A percentile compares a stretch with the other conserved stretches of the same genome.
These are phyloP conservation scores for Megalonaias nervosa DNA, from an alignment of 1,140 invertebrate genomes.

Conservation along the genomic window DNA sequence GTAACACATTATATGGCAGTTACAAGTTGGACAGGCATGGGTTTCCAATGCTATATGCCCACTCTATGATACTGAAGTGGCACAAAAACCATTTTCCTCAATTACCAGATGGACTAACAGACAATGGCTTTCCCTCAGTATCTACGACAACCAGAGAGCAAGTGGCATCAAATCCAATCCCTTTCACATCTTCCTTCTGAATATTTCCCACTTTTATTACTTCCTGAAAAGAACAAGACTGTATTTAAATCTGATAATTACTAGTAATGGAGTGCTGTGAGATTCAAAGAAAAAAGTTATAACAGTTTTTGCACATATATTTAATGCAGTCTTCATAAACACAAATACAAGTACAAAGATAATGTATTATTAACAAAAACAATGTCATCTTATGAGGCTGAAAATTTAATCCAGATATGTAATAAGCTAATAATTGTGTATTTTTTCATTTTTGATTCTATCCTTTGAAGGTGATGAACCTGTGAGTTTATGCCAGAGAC, in stretches of 20 bases:
- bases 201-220: conserved; percentile 52
- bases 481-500: too few species aligned
- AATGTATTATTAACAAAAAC: too few species aligned
- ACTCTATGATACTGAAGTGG: not conserved
- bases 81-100: conserved; percentile 4
- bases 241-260: not conserved
- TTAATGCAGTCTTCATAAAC: too few species aligned
- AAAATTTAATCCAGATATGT: too few species aligned
- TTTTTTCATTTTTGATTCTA: too few species aligned
- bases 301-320: too few species aligned
- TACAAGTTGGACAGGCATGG: not conserved
- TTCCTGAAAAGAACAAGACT: conserved; percentile 2
- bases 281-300: not conserved
- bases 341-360: too few species aligned
- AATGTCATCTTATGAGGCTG: too few species aligned
- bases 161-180: conserved; percentile 95
- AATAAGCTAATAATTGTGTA: too few species aligned
- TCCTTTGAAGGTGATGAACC: too few species aligned
- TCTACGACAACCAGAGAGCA: conserved; percentile 92
- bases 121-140: conserved; percentile 79
- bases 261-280: not conserved
- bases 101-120: conserved; percentile 82
- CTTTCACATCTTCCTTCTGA: conserved; percentile 78
- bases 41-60: not conserved
- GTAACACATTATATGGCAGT: not conserved